Conservation (phyloP, 2,797 vertebrate species). For the Podargus strigoides region DNA sequence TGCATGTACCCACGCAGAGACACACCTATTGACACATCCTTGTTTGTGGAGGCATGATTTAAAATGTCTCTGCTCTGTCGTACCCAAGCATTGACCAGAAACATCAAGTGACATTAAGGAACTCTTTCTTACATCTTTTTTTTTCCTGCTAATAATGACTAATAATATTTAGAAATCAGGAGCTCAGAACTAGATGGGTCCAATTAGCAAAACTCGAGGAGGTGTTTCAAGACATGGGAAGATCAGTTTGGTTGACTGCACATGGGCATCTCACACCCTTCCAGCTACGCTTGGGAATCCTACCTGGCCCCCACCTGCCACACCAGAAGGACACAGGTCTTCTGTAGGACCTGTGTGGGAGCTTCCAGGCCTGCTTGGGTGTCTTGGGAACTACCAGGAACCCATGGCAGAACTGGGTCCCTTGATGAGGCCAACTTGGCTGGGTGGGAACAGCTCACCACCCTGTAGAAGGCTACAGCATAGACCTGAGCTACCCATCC, state of each 20-base stretch:
- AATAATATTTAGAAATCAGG: neutral
- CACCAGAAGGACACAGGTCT: neutral
- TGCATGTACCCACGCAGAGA: accelerated
- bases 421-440: neutral
- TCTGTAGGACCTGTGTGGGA: neutral
- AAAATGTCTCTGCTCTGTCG: neutral
- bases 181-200: neutral
- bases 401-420: neutral
- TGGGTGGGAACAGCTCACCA: neutral
- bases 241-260: neutral
- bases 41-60: neutral
- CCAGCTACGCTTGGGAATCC: neutral
- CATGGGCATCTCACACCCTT: neutral
- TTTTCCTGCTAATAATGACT: neutral
- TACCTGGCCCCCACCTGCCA: neutral
- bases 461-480: neutral
- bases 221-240: neutral
- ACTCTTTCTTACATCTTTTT: neutral
- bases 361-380: neutral
- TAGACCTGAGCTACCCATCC: neutral
- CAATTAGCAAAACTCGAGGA: neutral
- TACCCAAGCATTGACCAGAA: neutral
- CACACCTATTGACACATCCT: conserved; percentile 1
- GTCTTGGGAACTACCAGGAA: neutral
- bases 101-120: neutral